phyloP scores from a whole-genome alignment of 2,113 vertebrate genomes.

The Carassius carassius region DNA sequence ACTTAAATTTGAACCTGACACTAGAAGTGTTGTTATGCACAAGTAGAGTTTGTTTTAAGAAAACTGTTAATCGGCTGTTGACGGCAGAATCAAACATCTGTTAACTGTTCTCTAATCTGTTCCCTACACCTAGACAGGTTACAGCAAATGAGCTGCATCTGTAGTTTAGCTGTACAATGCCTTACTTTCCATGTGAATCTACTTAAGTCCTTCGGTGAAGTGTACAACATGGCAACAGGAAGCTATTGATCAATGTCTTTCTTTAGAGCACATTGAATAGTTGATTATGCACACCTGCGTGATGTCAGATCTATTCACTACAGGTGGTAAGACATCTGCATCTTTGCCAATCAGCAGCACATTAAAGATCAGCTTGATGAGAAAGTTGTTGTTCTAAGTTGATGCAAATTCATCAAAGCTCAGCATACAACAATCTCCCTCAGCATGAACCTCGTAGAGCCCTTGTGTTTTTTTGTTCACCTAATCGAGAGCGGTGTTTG shows the following conservation, averaged over 20 bases:
- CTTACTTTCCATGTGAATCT: slow-evolving; percentile 2
- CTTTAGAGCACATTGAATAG: slow-evolving; percentile 53
- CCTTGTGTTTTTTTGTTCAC: slow-evolving; percentile 45
- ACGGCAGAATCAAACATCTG: slow-evolving; percentile 55
- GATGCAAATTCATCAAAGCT: slow-evolving; percentile 52
- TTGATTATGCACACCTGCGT: slow-evolving; percentile 59
- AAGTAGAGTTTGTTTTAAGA: slow-evolving; percentile 56
- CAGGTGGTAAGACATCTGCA: slow-evolving; percentile 58
- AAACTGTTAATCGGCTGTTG: slow-evolving; percentile 58
- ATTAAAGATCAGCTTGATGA: slow-evolving; percentile 57
- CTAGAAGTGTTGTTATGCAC: slow-evolving; percentile 52
- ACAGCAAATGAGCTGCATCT: slow-evolving; percentile 38
- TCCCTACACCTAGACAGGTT: slow-evolving; percentile 49
- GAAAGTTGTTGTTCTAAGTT: slow-evolving; percentile 55
- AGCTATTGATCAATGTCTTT: slow-evolving; percentile 51
- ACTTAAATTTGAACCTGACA: slow-evolving; percentile 48
- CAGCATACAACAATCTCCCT: slow-evolving; percentile 35
- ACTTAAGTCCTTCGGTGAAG: slow-evolving; percentile 9
- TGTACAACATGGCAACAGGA: slow-evolving; percentile 38
- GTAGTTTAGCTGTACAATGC: slow-evolving; percentile 9
- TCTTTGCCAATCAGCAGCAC: slow-evolving; percentile 50
- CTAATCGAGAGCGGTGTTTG: slow-evolving; percentile 26
- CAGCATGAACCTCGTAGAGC: slow-evolving; percentile 43
- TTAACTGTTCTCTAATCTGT: slow-evolving; percentile 41
- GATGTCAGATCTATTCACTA: slow-evolving; percentile 60